Percentiles rank a stretch among this genome's conserved stretches.
Conservation (phyloP, 1,140 invertebrate species). For the Ganaspis sp. region DNA sequence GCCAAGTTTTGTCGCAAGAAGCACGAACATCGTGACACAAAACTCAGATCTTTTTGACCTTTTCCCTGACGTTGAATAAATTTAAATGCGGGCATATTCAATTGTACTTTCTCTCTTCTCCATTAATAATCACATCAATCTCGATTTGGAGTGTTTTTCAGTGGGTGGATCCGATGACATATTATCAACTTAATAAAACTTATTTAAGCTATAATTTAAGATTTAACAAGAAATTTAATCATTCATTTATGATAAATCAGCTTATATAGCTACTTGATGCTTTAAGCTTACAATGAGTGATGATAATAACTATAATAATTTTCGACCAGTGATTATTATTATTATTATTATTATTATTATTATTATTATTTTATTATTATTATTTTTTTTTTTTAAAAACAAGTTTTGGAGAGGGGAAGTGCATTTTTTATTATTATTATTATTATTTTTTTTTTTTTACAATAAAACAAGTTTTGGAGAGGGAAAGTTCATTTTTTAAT, state of each 20-base stretch:
- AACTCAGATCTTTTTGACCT: not conserved
- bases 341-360: too few species aligned
- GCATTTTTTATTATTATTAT: too few species aligned
- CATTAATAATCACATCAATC: not conserved
- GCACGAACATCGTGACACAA: not conserved
- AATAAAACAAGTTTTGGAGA: too few species aligned
- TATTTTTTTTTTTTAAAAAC: too few species aligned
- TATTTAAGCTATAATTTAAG: not conserved
- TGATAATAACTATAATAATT: conserved; percentile 30
- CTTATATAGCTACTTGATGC: conserved; percentile 29
- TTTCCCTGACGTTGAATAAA: conserved; percentile 41
- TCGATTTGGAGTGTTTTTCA: not conserved
- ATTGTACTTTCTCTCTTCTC: conserved; percentile 12
- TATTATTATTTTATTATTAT: too few species aligned
- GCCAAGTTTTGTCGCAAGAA: not conserved
- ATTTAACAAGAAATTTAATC: not conserved
- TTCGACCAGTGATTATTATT: too few species aligned
- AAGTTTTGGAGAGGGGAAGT: too few species aligned
- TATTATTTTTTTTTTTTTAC: too few species aligned
- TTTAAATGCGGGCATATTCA: conserved; percentile 49
- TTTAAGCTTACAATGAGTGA: conserved; percentile 26
- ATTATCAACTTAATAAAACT: not conserved
- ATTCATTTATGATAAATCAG: not conserved
- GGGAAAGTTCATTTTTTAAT: too few species aligned
- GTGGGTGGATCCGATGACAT: conserved; percentile 19